phyloP scores from a whole-genome alignment of 92 coral and sea anemone species.

The Meandrina meandrites region DNA sequence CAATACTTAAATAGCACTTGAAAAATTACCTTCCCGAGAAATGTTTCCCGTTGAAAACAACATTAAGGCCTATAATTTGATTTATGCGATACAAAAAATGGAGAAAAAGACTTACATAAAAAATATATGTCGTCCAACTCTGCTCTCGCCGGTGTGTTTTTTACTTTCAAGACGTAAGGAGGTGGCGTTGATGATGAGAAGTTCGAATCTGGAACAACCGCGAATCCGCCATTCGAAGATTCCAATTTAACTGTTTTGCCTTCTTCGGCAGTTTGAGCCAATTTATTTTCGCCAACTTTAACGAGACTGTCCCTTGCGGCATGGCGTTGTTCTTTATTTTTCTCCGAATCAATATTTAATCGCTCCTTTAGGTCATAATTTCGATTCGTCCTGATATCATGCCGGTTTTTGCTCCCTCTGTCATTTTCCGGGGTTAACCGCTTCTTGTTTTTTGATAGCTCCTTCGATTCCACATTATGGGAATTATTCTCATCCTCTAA shows the following conservation, averaged over 20 bases:
- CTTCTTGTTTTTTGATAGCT: conserved; percentile 7
- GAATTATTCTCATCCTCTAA: neutral
- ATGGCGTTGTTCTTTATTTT: conserved; percentile 26
- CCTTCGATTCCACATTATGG: conserved; percentile 3
- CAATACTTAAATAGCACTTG: neutral
- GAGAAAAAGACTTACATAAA: conserved; percentile 60
- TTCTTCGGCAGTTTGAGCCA: conserved; percentile 7
- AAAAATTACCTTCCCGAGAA: neutral
- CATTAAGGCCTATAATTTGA: neutral
- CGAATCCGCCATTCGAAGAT: conserved; percentile 19
- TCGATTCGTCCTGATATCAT: conserved; percentile 23
- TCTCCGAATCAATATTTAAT: conserved; percentile 47
- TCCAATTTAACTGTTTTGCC: conserved; percentile 22
- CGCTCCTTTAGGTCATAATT: conserved; percentile 36
- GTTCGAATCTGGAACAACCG: conserved; percentile 32
- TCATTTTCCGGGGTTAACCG: conserved; percentile 34
- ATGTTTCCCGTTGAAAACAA: neutral
- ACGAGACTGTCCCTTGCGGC: conserved; percentile 2
- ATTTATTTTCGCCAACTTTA: conserved; percentile 20
- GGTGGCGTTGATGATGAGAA: conserved; percentile 51
- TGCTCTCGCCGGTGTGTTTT: conserved; percentile 50
- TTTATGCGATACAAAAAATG: neutral
- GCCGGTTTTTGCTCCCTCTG: conserved; percentile 10
- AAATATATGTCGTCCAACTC: conserved; percentile 78
- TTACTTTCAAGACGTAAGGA: conserved; percentile 58